Evolutionary conservation across 2,113 vertebrate genomes (phyloP).

Genomic region (Ploceus nigricollis): DNA sequence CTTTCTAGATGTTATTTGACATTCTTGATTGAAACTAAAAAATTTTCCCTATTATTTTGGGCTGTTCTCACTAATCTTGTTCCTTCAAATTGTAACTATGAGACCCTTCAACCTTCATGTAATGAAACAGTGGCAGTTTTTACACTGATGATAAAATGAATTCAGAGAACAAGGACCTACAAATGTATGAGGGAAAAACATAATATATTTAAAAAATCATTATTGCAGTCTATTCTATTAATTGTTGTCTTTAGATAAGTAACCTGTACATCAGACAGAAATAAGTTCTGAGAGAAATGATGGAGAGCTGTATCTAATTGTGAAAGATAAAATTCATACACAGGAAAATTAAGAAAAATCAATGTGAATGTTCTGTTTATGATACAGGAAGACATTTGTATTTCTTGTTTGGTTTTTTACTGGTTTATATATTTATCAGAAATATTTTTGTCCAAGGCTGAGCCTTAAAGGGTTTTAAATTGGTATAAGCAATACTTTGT

Average conservation of each 20-base stretch:
- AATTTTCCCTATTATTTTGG: background rate
- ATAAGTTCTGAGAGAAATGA: background rate
- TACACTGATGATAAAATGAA: background rate
- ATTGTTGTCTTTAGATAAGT: background rate
- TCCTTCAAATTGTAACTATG: background rate
- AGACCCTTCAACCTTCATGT: background rate
- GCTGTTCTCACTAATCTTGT: background rate
- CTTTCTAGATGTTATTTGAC: background rate
- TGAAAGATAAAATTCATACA: background rate
- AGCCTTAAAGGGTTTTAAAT: background rate
- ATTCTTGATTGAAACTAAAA: background rate
- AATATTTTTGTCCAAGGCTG: background rate
- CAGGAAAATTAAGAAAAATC: background rate
- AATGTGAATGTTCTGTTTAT: background rate
- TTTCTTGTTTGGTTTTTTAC: background rate
- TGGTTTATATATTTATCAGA: background rate
- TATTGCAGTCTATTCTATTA: background rate
- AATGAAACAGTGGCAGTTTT: background rate
- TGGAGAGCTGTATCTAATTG: background rate
- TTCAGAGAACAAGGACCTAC: background rate
- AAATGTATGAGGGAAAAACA: background rate
- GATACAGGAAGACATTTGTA: background rate
- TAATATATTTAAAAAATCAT: background rate
- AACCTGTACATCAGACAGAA: background rate
- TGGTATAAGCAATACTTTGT: background rate